These are phyloP conservation scores for Apodemus sylvaticus DNA, from an alignment of 2,113 vertebrate genomes.

Conservation along the genomic window DNA sequence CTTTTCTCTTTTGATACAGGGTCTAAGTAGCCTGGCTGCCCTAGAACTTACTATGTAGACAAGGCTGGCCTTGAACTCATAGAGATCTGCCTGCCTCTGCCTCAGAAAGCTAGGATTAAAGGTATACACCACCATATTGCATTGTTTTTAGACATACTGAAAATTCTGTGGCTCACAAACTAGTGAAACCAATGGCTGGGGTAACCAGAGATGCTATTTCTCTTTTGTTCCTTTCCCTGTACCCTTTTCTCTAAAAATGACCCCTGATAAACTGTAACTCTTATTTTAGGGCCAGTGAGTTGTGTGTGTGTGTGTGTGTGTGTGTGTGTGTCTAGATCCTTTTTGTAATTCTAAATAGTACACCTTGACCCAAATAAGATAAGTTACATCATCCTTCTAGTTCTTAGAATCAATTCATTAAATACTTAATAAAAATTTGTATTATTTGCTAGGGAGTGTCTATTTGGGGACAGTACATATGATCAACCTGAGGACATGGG, in stretches of 20 bases:
- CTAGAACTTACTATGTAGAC: neutral
- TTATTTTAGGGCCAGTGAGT: no score
- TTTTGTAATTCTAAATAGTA: neutral
- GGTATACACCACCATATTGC: neutral
- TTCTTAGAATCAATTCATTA: conserved; percentile 18
- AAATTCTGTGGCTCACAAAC: neutral
- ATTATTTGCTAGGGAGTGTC: neutral
- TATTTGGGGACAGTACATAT: neutral
- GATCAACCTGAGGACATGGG: neutral
- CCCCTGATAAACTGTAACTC: no score
- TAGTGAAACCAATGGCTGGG: neutral
- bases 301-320: no score
- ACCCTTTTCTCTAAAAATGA: neutral
- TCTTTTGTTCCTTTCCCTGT: neutral
- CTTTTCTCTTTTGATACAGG: neutral
- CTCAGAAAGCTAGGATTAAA: neutral
- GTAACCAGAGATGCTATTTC: neutral
- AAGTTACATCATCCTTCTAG: conserved; percentile 4
- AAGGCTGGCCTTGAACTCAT: neutral
- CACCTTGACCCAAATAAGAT: neutral
- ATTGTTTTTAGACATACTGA: neutral
- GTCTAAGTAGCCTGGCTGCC: neutral
- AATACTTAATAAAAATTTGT: neutral
- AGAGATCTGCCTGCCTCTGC: neutral
- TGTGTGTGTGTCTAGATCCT: neutral